phyloP scores from a whole-genome alignment of 2,888 invertebrate species.

The Odontomyia ornata region DNA sequence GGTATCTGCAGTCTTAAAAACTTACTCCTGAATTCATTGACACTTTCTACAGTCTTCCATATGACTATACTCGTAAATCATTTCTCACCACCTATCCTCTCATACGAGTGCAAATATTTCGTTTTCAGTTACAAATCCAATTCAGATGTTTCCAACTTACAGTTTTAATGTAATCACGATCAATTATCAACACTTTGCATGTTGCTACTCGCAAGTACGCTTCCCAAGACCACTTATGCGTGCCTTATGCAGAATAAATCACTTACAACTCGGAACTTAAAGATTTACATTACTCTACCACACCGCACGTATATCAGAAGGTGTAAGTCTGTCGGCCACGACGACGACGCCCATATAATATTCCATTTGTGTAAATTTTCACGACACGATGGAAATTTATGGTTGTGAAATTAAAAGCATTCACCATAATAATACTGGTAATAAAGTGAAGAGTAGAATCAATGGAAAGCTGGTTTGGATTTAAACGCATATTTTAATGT shows the following conservation, averaged over 20 bases:
- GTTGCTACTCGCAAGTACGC: neutral
- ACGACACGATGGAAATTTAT: slow-evolving; percentile 22
- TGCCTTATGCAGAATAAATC: slow-evolving; percentile 2
- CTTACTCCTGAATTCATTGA: too few species aligned
- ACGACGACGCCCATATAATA: neutral
- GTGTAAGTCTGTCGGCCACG: neutral
- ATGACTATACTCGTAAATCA: too few species aligned
- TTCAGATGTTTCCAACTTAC: too few species aligned
- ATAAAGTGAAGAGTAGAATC: slow-evolving; percentile 20
- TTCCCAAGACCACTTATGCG: neutral
- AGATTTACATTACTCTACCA: neutral
- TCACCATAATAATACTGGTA: slow-evolving; percentile 26
- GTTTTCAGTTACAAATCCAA: too few species aligned
- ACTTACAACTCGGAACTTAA: neutral
- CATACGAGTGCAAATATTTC: too few species aligned
- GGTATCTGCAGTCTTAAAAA: too few species aligned
- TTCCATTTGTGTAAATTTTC: slow-evolving; percentile 1
- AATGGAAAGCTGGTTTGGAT: slow-evolving; percentile 2
- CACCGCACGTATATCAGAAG: neutral
- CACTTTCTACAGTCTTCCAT: too few species aligned
- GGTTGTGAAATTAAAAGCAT: slow-evolving; percentile 24
- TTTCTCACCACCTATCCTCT: too few species aligned
- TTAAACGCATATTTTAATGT: slow-evolving; percentile 5
- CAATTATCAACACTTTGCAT: slow-evolving; percentile 1
- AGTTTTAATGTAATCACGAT: neutral